These are phyloP conservation scores for Cosmopolites sordidus DNA, from an alignment of 2,888 invertebrate species.

Conservation along the genomic window DNA sequence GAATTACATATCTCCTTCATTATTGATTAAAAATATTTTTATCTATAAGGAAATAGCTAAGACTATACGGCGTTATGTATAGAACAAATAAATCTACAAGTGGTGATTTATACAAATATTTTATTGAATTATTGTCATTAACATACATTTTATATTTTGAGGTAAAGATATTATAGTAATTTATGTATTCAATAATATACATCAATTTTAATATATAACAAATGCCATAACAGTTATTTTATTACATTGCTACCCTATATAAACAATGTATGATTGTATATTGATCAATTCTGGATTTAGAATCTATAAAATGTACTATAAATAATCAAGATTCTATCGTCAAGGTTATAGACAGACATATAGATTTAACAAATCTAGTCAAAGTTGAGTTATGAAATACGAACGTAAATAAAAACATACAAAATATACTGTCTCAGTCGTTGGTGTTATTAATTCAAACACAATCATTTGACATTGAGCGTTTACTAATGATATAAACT, in stretches of 20 bases:
- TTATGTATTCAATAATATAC: conserved; percentile 37
- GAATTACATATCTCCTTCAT: too few species aligned
- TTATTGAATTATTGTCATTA: conserved; percentile 50
- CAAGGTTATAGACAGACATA: background rate
- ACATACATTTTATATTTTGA: conserved; percentile 43
- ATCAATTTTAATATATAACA: conserved; percentile 41
- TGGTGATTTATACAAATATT: conserved; percentile 36
- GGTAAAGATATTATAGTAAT: conserved; percentile 40
- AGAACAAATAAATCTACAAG: background rate
- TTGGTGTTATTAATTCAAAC: background rate
- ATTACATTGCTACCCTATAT: conserved; percentile 34
- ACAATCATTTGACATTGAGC: background rate
- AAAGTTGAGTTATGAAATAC: background rate
- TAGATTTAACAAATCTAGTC: background rate
- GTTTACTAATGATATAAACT: background rate
- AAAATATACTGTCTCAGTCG: background rate
- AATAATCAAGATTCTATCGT: background rate
- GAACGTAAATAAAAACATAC: background rate
- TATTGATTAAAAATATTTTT: too few species aligned
- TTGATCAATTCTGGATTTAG: conserved; percentile 14
- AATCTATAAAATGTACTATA: conserved; percentile 13
- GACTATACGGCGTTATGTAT: too few species aligned
- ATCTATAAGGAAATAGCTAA: too few species aligned
- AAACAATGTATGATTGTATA: conserved; percentile 40
- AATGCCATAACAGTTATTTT: conserved; percentile 37